Evolutionary conservation across 2,888 invertebrate genomes (phyloP).

Genomic region (Desoria tigrina): DNA sequence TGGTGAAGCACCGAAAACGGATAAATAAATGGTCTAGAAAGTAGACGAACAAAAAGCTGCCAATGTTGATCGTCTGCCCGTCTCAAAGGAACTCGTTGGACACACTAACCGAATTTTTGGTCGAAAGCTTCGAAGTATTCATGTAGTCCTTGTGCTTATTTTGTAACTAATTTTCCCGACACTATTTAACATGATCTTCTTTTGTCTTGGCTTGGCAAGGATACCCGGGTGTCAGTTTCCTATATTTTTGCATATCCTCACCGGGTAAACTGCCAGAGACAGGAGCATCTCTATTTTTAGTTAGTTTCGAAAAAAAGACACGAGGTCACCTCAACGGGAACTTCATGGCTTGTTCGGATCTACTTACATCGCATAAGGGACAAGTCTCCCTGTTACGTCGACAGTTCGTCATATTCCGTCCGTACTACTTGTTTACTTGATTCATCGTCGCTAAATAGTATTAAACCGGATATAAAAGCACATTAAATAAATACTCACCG

Average conservation of each 20-base stretch:
- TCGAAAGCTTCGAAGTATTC: constrained; percentile 10
- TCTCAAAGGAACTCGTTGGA: constrained; percentile 31
- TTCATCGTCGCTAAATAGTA: no score
- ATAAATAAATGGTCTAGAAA: background rate
- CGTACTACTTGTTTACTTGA: no score
- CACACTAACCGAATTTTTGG: constrained; percentile 40
- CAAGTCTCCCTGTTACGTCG: no score
- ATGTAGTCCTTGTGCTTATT: constrained; percentile 2
- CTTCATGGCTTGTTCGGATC: no score
- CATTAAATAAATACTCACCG: no score
- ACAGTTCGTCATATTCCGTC: no score
- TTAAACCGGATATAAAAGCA: no score
- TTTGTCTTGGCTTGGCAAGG: background rate
- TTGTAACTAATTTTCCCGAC: background rate
- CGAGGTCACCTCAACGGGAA: constrained; percentile 35
- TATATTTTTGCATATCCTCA: constrained; percentile 6
- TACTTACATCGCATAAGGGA: no score
- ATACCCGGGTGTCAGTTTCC: background rate
- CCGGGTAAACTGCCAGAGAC: constrained; percentile 24
- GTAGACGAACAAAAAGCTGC: background rate
- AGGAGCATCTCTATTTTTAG: constrained; percentile 17
- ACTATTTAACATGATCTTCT: background rate
- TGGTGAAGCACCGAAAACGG: constrained; percentile 10
- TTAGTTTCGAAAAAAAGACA: constrained; percentile 24
- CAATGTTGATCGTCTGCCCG: constrained; percentile 31